Evolutionary conservation across 1,140 invertebrate species (phyloP), one percentile per base, ranked within the genome.

Genomic region (Diorhabda sublineata): DNA sequence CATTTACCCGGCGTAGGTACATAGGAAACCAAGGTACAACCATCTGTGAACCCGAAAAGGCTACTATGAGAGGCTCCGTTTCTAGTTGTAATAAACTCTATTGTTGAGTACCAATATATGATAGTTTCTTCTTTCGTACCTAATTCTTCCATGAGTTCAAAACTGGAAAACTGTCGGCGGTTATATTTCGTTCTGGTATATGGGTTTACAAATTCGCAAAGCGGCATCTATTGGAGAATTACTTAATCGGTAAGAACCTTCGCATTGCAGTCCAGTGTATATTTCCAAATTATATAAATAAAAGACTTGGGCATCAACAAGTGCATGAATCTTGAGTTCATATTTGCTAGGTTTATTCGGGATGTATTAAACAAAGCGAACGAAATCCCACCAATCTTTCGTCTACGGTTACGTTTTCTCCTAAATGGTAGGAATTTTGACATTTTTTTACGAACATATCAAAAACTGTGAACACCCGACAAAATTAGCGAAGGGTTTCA

Each of bases 11-110:
- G 75, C 61, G 73, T 76, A 45, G 74, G 58, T 8, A 66, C 59
- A 59, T 75, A 75, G 7, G 73, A 75, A 9, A 75, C 63, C 52
- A 72, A 63, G 42, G 66, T 68, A n/a, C 61, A 7, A 8, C 67
- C 61, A 11, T 11, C 11, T 11, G 11, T 0, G 11, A 11, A 11
- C 11, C 11, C 11, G 11, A 11, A 11, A 11, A 45, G 68, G 9
- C 4, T 60, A 74, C 8, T 42, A 61, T 63, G 66, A 73, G 26
- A 63, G 57, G n/a, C 62, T 43, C 5, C 1, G 4, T 4, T 59
- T n/a, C 11, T 5, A 11, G 5, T 41, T 59, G 9, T 4, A n/a
- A 11, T 5, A 5, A 59, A n/a, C 2, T 59, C 9, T 59, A 5
- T 47, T 9, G 5, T 8, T 5, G 8, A 5, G 2, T 47, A 8